Evolutionary conservation across 2,113 vertebrate species (phyloP).

Genomic region (Pavo muticus): DNA sequence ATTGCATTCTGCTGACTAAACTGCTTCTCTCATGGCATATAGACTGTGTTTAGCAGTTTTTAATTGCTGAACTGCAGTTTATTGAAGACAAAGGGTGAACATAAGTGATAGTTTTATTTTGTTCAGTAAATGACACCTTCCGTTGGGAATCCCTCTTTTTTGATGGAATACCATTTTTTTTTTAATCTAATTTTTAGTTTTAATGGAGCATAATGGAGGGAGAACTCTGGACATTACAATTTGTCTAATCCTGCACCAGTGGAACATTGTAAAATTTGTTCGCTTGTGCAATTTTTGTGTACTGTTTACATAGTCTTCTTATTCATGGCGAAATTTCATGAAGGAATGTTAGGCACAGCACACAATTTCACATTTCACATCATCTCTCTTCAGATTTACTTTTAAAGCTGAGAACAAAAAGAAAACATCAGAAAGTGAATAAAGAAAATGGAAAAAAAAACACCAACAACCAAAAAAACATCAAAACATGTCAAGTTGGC

Average conservation of each 20-base stretch:
- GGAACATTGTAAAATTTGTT: constrained; percentile 5
- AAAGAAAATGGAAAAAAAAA: background rate
- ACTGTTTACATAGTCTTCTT: background rate
- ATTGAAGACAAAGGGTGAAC: background rate
- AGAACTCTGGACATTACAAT: background rate
- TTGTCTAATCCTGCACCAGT: background rate
- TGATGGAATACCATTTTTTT: background rate
- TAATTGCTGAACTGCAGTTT: background rate
- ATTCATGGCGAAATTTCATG: background rate
- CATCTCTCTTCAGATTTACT: background rate
- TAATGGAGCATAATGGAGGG: background rate
- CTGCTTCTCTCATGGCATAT: background rate
- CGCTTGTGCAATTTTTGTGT: background rate
- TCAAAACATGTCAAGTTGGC: background rate
- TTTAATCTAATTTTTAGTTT: constrained; percentile 11
- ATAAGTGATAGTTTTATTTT: background rate
- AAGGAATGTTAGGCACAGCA: background rate
- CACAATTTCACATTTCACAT: background rate
- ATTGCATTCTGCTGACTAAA: background rate
- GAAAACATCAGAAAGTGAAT: background rate
- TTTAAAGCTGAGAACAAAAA: background rate
- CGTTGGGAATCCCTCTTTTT: background rate
- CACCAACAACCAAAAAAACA: background rate
- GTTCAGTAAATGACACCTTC: background rate
- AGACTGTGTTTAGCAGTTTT: background rate